These are phyloP conservation scores for Polydrusus tereticollis DNA, from an alignment of 2,888 invertebrate species.

Conservation along the genomic window DNA sequence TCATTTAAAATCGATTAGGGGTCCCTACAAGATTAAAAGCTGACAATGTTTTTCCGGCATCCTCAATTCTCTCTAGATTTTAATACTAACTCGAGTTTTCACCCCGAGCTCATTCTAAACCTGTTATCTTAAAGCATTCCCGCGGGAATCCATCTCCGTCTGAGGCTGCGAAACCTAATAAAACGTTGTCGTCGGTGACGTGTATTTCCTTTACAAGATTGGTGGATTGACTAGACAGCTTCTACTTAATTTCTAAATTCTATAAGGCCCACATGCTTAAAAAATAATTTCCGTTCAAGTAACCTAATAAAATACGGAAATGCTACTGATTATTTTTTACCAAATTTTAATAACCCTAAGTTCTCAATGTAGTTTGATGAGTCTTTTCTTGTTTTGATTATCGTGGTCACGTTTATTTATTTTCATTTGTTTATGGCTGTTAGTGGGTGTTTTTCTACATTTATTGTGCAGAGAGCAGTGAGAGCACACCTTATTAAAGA, in stretches of 20 bases:
- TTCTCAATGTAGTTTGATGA: no score
- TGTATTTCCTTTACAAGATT: conserved; percentile 35
- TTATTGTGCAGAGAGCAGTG: no score
- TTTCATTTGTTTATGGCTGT: no score
- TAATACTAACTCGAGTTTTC: conserved; percentile 48
- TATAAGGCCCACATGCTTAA: neutral
- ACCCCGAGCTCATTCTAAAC: conserved; percentile 49
- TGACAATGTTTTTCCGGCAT: conserved; percentile 25
- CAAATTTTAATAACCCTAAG: no score
- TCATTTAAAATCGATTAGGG: conserved; percentile 7
- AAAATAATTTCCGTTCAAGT: no score
- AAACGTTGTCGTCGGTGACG: conserved; percentile 42
- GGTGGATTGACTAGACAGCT: conserved; percentile 27
- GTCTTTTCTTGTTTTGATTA: no score
- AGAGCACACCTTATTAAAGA: no score
- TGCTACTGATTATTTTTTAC: no score
- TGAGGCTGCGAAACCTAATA: conserved; percentile 48
- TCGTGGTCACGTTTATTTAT: no score
- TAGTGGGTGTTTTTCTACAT: no score
- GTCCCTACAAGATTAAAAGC: conserved; percentile 23
- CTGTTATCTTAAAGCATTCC: conserved; percentile 50
- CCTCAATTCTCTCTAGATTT: conserved; percentile 45
- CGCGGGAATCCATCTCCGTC: conserved; percentile 41
- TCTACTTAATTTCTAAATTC: conserved; percentile 15
- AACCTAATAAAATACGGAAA: no score